A percentile compares a stretch with the other conserved stretches of the same genome.
Evolutionary conservation across 2,113 vertebrate genomes (phyloP).

Genomic region (Brachionichthys hirsutus): DNA sequence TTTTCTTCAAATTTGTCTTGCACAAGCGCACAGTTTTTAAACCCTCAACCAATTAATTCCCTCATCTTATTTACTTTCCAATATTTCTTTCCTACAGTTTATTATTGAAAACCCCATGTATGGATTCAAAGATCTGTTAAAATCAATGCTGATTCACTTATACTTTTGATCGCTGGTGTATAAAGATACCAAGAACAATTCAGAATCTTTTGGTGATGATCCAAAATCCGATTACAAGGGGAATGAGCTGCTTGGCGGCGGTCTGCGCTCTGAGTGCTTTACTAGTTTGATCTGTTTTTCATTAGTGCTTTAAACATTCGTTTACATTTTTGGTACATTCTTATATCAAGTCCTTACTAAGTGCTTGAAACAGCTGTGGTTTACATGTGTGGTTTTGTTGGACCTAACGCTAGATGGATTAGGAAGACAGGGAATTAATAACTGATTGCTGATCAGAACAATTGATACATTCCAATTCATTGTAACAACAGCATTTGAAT

Average conservation of each 20-base stretch:
- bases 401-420: neutral
- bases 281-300: neutral
- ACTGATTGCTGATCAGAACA: conserved; percentile 9
- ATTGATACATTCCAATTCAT: conserved; percentile 6
- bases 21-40: neutral
- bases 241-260: too few relatives aligned
- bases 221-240: too few relatives aligned
- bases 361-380: neutral
- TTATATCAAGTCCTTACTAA: too few relatives aligned
- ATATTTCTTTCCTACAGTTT: neutral
- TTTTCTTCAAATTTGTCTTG: neutral
- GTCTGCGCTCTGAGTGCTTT: too few relatives aligned
- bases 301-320: neutral
- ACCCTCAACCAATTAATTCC: conserved; percentile 18
- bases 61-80: neutral
- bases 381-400: too few relatives aligned
- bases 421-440: neutral
- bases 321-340: neutral
- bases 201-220: too few relatives aligned
- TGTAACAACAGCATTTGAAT: conserved; percentile 15
- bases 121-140: too few relatives aligned
- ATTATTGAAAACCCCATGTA: too few relatives aligned
- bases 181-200: too few relatives aligned
- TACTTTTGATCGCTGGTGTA: too few relatives aligned
- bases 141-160: too few relatives aligned